A percentile compares a stretch with the other conserved stretches of the same genome.
These are phyloP conservation scores for Sphaerodactylus townsendi DNA, from an alignment of 2,113 vertebrate species.

Conservation along the genomic window DNA sequence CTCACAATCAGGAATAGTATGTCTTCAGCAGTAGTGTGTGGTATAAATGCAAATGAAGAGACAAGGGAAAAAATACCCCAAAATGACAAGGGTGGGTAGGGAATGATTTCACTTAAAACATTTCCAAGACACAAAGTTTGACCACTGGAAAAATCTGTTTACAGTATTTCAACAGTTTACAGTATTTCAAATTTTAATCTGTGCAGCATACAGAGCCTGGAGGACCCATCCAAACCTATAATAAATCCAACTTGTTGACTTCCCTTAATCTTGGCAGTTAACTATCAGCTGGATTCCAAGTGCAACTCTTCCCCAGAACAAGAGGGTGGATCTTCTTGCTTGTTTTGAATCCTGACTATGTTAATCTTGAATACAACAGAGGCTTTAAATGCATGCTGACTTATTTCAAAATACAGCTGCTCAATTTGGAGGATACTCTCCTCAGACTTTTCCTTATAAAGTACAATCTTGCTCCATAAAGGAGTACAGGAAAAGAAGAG, in stretches of 20 bases:
- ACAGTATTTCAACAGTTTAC: neutral
- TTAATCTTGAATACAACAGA: slow-evolving; percentile 29
- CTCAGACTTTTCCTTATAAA: neutral
- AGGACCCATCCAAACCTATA: slow-evolving; percentile 30
- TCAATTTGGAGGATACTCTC: neutral
- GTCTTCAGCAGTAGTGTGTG: no score
- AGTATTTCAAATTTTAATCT: neutral
- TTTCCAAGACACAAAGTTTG: no score
- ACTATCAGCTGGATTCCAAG: slow-evolving; percentile 46
- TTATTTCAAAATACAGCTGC: neutral
- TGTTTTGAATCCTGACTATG: slow-evolving; percentile 23
- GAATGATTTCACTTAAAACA: no score
- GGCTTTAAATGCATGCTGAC: slow-evolving; percentile 29
- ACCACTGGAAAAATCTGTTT: neutral
- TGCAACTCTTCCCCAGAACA: slow-evolving; percentile 38
- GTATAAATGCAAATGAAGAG: no score
- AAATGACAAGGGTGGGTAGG: no score
- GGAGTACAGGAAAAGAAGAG: no score
- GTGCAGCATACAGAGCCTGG: slow-evolving; percentile 52
- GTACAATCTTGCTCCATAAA: neutral
- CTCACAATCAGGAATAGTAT: no score
- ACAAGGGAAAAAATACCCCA: no score
- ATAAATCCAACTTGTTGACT: neutral
- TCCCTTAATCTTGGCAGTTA: slow-evolving; percentile 5
- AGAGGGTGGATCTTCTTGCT: slow-evolving; percentile 25